phyloP scores from a whole-genome alignment of 2,888 invertebrate genomes.

The Pachymerium ferrugineum region DNA sequence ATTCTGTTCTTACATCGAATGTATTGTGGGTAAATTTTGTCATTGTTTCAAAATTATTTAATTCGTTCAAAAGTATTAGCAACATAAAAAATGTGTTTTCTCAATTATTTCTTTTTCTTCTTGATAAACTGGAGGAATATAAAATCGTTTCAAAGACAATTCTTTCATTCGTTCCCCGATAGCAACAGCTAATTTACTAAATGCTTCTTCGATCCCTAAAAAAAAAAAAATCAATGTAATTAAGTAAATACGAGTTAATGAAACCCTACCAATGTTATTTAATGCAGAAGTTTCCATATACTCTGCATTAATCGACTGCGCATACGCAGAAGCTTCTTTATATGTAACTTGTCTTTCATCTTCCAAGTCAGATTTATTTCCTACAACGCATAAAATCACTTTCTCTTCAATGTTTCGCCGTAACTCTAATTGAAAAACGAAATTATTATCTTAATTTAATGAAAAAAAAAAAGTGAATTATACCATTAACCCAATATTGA shows the following conservation, averaged over 20 bases:
- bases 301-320: conserved; percentile 70
- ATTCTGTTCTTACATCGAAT: too few relatives aligned
- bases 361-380: conserved; percentile 77
- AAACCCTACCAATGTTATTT: conserved; percentile 57
- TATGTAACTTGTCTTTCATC: conserved; percentile 56
- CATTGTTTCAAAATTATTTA: too few relatives aligned
- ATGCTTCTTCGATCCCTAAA: not conserved
- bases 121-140: too few relatives aligned
- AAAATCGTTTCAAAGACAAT: not conserved
- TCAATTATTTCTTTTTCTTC: too few relatives aligned
- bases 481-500: conserved; percentile 76
- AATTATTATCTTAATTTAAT: not conserved
- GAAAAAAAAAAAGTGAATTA: not conserved
- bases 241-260: not conserved
- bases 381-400: conserved; percentile 72
- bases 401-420: conserved; percentile 68
- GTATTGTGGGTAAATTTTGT: too few relatives aligned
- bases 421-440: conserved; percentile 47
- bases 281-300: conserved; percentile 82
- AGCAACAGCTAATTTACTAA: not conserved
- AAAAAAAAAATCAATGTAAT: not conserved
- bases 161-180: not conserved
- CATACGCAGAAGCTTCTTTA: conserved; percentile 69
- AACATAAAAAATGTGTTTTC: too few relatives aligned
- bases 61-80: too few relatives aligned